Evolutionary conservation across 2,797 vertebrate genomes (phyloP), one percentile per base, ranked within the genome.

Genomic region (Varecia variegata): DNA sequence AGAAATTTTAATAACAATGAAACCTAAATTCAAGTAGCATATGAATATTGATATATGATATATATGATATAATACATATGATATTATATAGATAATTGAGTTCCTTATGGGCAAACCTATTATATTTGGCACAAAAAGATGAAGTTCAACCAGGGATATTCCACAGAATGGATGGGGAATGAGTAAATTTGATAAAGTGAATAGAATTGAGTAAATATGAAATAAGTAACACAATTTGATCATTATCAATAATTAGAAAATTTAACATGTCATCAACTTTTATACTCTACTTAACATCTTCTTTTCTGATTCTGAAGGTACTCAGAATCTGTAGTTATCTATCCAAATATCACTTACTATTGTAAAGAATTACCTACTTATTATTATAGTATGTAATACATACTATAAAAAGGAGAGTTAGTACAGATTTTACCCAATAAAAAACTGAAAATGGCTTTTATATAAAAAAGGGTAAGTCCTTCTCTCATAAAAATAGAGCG

Each of bases 391-490:
- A 54, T 21, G 12, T 43, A 68, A 73, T 65, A 54, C 35, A 68
- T 56, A 32, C 45, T 62, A 74, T 35, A 30, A 80, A 96, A 62
- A 70, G 35, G 9, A 88, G 30, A 76, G 32, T 93, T 38, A 14
- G 4, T 58, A 35, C 0, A 94, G 25, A 88, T 47, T 71, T 81
- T 90, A 81, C 23, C 73, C 17, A 77, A 81, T 38, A 85, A 76
- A 2, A 84, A 76, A 88, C 40, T 90, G 80, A 91, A 74, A 86
- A 54, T 93, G 45, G 32, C 25, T 91, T 91, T 83, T 62, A 65
- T 79, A 35, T 70, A 6, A 43, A 45, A 74, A 85, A 79, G 23
- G 2, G 25, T 56, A 80, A 77, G 8, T 58, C 2, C 12, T 71
- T 68, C 25, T 83, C 27, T 94, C 35, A 50, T 85, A 73, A 74